phyloP scores from a whole-genome alignment of 2,888 invertebrate genomes.

The Druceiella hillmani region DNA sequence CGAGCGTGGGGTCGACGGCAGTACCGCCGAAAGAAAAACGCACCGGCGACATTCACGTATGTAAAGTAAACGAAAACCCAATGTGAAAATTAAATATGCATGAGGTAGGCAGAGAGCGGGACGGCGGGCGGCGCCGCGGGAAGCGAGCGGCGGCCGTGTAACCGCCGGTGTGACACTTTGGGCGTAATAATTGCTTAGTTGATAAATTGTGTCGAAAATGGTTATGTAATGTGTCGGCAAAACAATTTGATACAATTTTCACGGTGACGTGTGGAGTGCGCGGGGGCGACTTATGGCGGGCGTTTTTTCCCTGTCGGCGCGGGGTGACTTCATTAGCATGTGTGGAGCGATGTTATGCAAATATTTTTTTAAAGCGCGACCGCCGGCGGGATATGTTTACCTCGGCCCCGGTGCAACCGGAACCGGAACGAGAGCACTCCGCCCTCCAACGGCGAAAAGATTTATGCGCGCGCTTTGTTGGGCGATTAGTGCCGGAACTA shows the following conservation, averaged over 20 bases:
- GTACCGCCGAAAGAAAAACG: too few species aligned
- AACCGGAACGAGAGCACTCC: slow-evolving; percentile 48
- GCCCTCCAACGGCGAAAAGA: slow-evolving; percentile 49
- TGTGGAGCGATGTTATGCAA: slow-evolving; percentile 43
- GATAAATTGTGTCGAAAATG: slow-evolving; percentile 43
- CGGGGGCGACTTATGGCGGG: not conserved
- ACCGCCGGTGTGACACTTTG: slow-evolving; percentile 10
- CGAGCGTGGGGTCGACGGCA: slow-evolving; percentile 1
- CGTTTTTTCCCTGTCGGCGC: slow-evolving; percentile 33
- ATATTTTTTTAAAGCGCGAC: slow-evolving; percentile 45
- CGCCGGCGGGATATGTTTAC: slow-evolving; percentile 33
- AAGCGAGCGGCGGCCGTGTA: not conserved
- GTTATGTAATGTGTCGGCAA: slow-evolving; percentile 42
- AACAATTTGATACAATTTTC: slow-evolving; percentile 54
- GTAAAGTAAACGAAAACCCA: slow-evolving; percentile 1
- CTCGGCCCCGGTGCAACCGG: slow-evolving; percentile 34
- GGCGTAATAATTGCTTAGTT: slow-evolving; percentile 41
- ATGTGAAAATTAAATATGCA: slow-evolving; percentile 3
- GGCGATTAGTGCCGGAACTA: slow-evolving; percentile 53
- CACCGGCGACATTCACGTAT: not conserved
- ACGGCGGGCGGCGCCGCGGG: slow-evolving; percentile 30
- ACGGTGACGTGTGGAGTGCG: slow-evolving; percentile 10
- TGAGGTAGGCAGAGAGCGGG: not conserved
- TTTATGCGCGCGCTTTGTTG: slow-evolving; percentile 53
- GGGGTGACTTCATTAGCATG: slow-evolving; percentile 45